Conservation (phyloP, 2,888 invertebrate species). For the Blastobasis lacticolella region DNA sequence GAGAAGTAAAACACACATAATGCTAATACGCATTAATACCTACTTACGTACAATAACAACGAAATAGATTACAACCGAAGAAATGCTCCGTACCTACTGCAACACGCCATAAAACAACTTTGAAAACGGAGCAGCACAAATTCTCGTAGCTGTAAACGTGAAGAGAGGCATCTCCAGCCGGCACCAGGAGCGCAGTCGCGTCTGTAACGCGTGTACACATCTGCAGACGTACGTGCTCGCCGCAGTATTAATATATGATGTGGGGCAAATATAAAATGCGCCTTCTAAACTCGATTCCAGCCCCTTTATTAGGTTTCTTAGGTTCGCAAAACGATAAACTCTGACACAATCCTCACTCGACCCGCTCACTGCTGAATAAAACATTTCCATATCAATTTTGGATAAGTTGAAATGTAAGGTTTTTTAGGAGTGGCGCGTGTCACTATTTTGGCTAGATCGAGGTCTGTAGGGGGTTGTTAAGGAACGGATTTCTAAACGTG, state of each 20-base stretch:
- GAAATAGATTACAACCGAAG: background rate
- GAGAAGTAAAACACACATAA: too few relatives aligned
- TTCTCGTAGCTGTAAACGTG: background rate
- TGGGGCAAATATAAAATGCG: constrained; percentile 16
- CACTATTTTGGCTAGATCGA: too few relatives aligned
- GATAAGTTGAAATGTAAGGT: background rate
- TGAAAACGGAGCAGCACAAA: too few relatives aligned
- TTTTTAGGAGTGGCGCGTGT: constrained; percentile 13
- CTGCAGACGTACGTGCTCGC: constrained; percentile 8
- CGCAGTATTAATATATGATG: constrained; percentile 22
- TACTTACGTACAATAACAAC: constrained; percentile 19
- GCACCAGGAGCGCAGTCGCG: background rate
- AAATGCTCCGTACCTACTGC: background rate
- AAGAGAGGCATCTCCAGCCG: background rate
- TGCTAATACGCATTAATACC: too few relatives aligned
- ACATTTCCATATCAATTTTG: constrained; percentile 1
- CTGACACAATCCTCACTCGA: background rate
- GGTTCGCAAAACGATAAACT: constrained; percentile 1
- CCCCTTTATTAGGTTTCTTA: constrained; percentile 1
- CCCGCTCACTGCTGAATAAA: background rate
- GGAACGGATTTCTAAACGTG: too few relatives aligned
- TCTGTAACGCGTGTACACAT: constrained; percentile 7
- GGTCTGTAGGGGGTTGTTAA: too few relatives aligned
- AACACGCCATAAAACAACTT: background rate
- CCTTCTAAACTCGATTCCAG: background rate